These are phyloP conservation scores for Catagonus wagneri DNA, from an alignment of 2,113 vertebrate species.

Conservation along the genomic window DNA sequence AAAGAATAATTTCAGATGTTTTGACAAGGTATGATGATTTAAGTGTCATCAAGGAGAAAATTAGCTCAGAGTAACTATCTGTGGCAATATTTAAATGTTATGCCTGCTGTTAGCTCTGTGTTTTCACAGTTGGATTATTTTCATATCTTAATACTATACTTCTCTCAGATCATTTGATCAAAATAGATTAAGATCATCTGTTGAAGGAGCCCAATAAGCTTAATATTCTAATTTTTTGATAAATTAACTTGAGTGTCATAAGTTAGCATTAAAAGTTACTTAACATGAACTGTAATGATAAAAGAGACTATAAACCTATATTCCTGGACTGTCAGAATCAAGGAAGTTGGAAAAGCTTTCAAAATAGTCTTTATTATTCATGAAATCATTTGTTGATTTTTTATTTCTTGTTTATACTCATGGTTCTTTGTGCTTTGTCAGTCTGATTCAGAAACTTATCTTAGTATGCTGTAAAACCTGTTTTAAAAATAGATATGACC, in stretches of 20 bases:
- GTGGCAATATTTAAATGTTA: slow-evolving; percentile 20
- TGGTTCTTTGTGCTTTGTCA: slow-evolving; percentile 48
- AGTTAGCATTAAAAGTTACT: slow-evolving; percentile 8
- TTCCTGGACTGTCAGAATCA: background rate
- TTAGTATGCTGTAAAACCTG: slow-evolving; percentile 62
- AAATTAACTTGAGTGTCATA: slow-evolving; percentile 16
- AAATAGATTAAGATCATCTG: background rate
- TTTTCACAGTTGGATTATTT: slow-evolving; percentile 51
- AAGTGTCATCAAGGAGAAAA: background rate
- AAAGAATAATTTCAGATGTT: slow-evolving; percentile 8
- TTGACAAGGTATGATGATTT: background rate
- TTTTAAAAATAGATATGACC: slow-evolving; percentile 77
- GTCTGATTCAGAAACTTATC: slow-evolving; percentile 52
- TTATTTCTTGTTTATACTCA: background rate
- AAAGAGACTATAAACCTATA: background rate
- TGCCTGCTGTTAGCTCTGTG: background rate
- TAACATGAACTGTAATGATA: background rate
- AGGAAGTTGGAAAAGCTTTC: slow-evolving; percentile 40
- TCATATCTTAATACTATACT: background rate
- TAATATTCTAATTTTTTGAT: background rate
- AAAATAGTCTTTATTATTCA: slow-evolving; percentile 38
- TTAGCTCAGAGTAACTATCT: background rate
- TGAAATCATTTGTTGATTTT: slow-evolving; percentile 34
- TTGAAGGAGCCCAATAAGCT: background rate
- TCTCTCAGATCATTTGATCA: background rate